Evolutionary conservation across 2,888 invertebrate species (phyloP).

Genomic region (Orthosia cruda): DNA sequence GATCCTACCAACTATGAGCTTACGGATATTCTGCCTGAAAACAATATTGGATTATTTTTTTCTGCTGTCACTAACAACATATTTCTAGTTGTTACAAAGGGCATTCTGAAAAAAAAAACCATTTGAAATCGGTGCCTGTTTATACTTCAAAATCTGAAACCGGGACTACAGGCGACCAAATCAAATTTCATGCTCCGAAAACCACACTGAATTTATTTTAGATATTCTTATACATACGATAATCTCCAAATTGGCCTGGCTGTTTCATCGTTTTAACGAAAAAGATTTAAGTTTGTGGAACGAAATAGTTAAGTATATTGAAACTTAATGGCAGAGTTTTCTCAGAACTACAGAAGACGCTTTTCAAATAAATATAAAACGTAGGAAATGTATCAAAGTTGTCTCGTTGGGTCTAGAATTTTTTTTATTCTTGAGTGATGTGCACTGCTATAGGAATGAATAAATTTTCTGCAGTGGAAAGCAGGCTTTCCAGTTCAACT

Average conservation of each 20-base stretch:
- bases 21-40: neutral
- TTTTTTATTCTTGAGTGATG: conserved; percentile 16
- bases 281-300: conserved; percentile 8
- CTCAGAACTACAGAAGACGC: conserved; percentile 26
- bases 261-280: neutral
- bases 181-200: conserved; percentile 27
- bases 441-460: conserved; percentile 20
- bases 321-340: conserved; percentile 25
- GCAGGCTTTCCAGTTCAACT: neutral
- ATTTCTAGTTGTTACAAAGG: neutral
- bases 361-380: conserved; percentile 46
- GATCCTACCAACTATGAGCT: neutral
- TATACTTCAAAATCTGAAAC: conserved; percentile 2
- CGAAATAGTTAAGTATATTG: conserved; percentile 38
- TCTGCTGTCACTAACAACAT: neutral
- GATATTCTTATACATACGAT: conserved; percentile 8
- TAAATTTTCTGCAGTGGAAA: neutral
- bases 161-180: conserved; percentile 1
- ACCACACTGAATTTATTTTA: neutral
- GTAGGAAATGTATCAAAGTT: conserved; percentile 45
- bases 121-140: neutral
- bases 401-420: conserved; percentile 33
- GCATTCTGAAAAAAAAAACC: neutral
- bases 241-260: conserved; percentile 3
- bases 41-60: neutral